Conservation (phyloP, 2,888 invertebrate genomes). For the Odontocolon sp. region DNA sequence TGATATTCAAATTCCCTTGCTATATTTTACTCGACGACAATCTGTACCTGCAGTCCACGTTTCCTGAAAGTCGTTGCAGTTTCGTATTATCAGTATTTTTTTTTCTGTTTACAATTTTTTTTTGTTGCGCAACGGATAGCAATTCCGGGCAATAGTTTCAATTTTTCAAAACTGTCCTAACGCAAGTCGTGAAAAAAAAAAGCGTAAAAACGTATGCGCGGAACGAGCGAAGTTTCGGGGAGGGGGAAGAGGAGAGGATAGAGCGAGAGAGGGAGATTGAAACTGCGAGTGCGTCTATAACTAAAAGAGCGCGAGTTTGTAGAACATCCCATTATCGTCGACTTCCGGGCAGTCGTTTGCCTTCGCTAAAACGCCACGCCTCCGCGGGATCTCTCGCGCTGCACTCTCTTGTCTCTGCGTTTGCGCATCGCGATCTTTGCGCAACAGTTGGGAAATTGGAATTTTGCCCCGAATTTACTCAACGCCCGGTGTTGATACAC, state of each 20-base stretch:
- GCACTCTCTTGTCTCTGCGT: constrained; percentile 49
- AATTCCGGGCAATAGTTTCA: no score
- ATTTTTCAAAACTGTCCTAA: no score
- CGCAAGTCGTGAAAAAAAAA: no score
- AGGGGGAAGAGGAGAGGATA: background rate
- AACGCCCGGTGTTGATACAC: constrained; percentile 19
- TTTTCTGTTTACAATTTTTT: no score
- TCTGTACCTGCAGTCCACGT: no score
- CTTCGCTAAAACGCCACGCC: constrained; percentile 67
- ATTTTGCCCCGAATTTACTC: constrained; percentile 46
- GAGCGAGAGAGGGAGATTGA: background rate
- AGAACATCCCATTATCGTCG: constrained; percentile 67
- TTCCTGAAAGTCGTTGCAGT: background rate
- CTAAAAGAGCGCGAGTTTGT: constrained; percentile 52
- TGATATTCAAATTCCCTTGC: constrained; percentile 25
- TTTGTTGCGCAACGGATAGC: no score
- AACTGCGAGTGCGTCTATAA: constrained; percentile 1
- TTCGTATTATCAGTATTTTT: background rate
- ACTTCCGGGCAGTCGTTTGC: constrained; percentile 64
- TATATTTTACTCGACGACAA: background rate
- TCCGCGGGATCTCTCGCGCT: background rate
- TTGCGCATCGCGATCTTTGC: constrained; percentile 72
- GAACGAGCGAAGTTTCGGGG: background rate
- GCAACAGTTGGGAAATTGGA: constrained; percentile 74
- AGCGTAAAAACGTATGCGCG: background rate